Conservation (phyloP, 2,888 invertebrate genomes). For the Rhagonycha lutea region DNA sequence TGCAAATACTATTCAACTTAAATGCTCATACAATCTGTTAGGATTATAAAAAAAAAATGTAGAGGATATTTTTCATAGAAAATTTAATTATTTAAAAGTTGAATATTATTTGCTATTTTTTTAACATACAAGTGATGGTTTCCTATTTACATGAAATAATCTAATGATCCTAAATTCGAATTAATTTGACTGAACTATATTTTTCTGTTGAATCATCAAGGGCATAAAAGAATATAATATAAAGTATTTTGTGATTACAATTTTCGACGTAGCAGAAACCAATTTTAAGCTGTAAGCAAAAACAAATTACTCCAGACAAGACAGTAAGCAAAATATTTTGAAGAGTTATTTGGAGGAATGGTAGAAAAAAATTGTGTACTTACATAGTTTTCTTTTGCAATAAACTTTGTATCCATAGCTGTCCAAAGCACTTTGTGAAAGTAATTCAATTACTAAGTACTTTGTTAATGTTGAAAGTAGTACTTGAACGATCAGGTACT, state of each 20-base stretch:
- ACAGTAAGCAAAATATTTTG: neutral
- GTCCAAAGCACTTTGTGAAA: no score
- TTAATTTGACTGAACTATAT: neutral
- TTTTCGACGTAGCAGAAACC: neutral
- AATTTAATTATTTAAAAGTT: no score
- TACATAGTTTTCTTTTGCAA: neutral
- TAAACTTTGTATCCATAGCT: neutral
- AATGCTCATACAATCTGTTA: no score
- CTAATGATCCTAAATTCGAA: neutral
- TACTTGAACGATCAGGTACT: no score
- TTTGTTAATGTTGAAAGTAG: no score
- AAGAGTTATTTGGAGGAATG: no score
- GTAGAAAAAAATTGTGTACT: neutral
- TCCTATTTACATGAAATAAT: neutral
- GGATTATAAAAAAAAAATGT: no score
- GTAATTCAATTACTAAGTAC: no score
- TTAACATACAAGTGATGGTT: neutral
- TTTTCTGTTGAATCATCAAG: no score
- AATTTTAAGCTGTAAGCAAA: neutral
- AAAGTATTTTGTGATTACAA: neutral
- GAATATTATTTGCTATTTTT: no score
- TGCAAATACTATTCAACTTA: no score
- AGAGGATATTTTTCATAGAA: no score
- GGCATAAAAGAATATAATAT: neutral
- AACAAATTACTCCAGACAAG: neutral